Base-by-base conservation (phyloP, 2,113 vertebrate genomes). In the Centrocercus urophasianus region DNA sequence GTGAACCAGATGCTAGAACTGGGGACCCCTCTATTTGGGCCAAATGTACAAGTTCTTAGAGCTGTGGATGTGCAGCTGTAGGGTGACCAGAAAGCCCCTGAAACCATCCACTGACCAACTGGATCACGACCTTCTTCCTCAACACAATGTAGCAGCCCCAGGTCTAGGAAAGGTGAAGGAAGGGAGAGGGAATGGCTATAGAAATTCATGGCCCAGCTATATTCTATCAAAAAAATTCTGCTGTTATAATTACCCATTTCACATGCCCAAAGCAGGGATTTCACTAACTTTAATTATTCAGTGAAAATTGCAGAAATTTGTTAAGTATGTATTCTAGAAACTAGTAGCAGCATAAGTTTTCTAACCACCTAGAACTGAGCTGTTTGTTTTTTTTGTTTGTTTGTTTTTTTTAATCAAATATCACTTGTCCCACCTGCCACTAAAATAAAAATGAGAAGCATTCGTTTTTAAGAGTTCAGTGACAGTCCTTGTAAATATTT, bases 391-490 rank as follows among this genome's bases (percentile, higher is more conserved):
- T 34, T 34, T 34, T 34, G 34, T 34, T 34, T 34, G 34, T 34
- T 34, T 34, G 34, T 79, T 56, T 38, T 57, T 90, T 36, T 36
- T 36, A 36, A 16, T 48, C 57, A 57, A 8, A 50, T 2, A 34
- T 3, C 16, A 74, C 42, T 15, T 4, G 1, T 15, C 11, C 3
- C 10, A 70, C 6, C 38, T 22, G 34, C 13, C 27, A 59, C 3
- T 50, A 38, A 80, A 83, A 65, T 40, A 32, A 50, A 67, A 66
- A 45, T 42, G 4, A 85, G 18, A 45, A 4, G 15, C 1, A 3
- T n/a, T 60, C 45, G 24, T 15, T 54, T 2, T 4, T 10, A 77
- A 1, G 1, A 64, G 34, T 64, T 36, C 4, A 1, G 32, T n/a
- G 42, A 11, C 25, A 30, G 7, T 40, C 73, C 79, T 61, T 8